Evolutionary conservation across 1,140 invertebrate genomes (phyloP).

Genomic region (Eufriesea mexicana): DNA sequence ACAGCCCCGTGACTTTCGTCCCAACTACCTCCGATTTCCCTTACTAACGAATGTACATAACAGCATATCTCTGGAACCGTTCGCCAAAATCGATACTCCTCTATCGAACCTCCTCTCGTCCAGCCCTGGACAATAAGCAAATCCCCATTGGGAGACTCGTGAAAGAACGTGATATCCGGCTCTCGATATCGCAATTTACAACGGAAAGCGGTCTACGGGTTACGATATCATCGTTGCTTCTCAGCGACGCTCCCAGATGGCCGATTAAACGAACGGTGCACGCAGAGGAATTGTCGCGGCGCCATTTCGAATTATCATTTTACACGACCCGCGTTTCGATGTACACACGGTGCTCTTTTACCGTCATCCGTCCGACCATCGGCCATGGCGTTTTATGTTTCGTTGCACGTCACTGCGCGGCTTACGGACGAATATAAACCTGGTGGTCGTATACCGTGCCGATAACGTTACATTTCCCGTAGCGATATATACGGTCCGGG

Average conservation of each 20-base stretch:
- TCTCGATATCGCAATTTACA: not conserved
- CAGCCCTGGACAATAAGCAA: too few species aligned
- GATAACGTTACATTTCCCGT: not conserved
- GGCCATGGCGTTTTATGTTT: not conserved
- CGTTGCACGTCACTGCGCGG: not conserved
- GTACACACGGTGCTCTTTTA: not conserved
- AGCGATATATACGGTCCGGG: too few species aligned
- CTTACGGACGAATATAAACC: not conserved
- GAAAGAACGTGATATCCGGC: not conserved
- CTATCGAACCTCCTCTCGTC: not conserved
- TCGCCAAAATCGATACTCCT: not conserved
- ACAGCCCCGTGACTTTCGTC: too few species aligned
- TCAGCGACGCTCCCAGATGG: not conserved
- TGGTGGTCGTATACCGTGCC: too few species aligned
- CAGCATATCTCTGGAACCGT: too few species aligned
- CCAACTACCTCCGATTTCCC: too few species aligned
- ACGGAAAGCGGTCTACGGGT: not conserved
- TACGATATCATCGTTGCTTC: not conserved
- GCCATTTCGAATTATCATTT: conserved; percentile 2
- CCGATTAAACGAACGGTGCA: not conserved
- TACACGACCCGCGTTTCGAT: not conserved
- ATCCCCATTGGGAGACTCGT: not conserved
- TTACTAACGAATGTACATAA: too few species aligned
- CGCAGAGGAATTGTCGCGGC: not conserved
- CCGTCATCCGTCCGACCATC: too few species aligned